These are phyloP conservation scores for Aegotheles bennettii DNA, from an alignment of 2,113 vertebrate genomes.

Conservation along the genomic window DNA sequence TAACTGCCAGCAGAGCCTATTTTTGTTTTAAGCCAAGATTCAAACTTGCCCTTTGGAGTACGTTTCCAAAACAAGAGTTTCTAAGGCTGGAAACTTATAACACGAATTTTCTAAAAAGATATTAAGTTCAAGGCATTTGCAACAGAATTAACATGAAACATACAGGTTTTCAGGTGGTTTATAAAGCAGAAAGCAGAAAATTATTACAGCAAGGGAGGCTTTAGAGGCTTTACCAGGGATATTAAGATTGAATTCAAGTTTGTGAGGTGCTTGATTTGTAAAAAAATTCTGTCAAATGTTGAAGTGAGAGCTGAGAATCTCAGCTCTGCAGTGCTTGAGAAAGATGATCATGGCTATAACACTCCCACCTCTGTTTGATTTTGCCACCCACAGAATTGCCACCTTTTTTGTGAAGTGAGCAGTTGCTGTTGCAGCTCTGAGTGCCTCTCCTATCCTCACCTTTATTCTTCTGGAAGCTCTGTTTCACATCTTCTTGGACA, in stretches of 20 bases:
- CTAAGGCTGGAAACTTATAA: not conserved
- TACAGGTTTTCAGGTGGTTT: not conserved
- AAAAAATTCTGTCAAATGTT: not conserved
- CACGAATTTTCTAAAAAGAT: not conserved
- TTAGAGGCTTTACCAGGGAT: not conserved
- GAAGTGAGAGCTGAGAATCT: slow-evolving; percentile 4
- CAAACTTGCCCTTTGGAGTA: not conserved
- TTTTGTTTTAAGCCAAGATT: not conserved
- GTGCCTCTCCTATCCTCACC: not conserved
- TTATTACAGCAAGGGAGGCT: not conserved
- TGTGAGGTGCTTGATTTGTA: not conserved
- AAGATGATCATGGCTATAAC: slow-evolving; percentile 1
- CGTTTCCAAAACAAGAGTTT: not conserved
- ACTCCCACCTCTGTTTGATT: slow-evolving; percentile 36
- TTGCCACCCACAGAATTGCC: slow-evolving; percentile 4
- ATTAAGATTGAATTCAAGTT: not conserved
- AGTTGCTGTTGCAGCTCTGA: slow-evolving; percentile 14
- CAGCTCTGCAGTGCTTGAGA: not conserved
- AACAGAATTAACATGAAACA: not conserved
- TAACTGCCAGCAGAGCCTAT: not conserved
- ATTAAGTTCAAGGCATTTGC: not conserved
- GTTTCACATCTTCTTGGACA: not conserved
- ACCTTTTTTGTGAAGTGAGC: slow-evolving; percentile 46
- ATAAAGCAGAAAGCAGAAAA: not conserved
- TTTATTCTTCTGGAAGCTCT: not conserved